These are phyloP conservation scores for Yponomeuta cagnagella DNA, from an alignment of 2,888 invertebrate genomes.

Conservation along the genomic window DNA sequence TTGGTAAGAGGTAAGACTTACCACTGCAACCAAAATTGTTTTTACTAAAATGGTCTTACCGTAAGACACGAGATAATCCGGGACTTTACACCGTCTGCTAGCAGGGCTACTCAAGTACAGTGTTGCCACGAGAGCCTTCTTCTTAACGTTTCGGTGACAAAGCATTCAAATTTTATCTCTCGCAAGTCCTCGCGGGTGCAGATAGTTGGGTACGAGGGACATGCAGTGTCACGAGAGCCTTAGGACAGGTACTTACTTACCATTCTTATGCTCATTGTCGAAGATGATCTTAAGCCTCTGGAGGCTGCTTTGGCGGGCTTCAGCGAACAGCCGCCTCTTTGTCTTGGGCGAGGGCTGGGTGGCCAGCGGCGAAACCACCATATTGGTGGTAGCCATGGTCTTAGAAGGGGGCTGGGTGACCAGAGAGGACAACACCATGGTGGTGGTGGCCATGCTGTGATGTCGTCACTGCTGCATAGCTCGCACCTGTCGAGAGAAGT, in stretches of 20 bases:
- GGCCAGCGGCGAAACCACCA: slow-evolving; percentile 64
- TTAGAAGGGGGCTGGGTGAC: slow-evolving; percentile 61
- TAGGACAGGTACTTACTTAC: slow-evolving; percentile 20
- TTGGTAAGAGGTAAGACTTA: no score
- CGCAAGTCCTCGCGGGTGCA: no score
- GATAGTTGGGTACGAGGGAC: no score
- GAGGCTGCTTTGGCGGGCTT: slow-evolving; percentile 63
- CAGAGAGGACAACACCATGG: slow-evolving; percentile 64
- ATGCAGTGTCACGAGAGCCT: no score
- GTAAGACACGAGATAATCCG: no score
- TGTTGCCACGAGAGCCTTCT: no score
- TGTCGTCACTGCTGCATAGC: not conserved
- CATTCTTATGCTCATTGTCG: slow-evolving; percentile 60
- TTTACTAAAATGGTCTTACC: no score
- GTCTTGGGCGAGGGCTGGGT: slow-evolving; percentile 59
- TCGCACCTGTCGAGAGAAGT: not conserved
- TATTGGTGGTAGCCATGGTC: slow-evolving; percentile 49
- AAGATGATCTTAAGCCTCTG: slow-evolving; percentile 67
- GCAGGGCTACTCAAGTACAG: no score
- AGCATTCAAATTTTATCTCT: no score
- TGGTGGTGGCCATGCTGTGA: slow-evolving; percentile 38
- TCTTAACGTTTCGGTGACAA: no score
- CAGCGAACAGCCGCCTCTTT: slow-evolving; percentile 59
- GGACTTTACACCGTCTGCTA: no score
- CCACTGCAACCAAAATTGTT: no score